phyloP scores from a whole-genome alignment of 1,140 invertebrate species.

The Chironomus tepperi region DNA sequence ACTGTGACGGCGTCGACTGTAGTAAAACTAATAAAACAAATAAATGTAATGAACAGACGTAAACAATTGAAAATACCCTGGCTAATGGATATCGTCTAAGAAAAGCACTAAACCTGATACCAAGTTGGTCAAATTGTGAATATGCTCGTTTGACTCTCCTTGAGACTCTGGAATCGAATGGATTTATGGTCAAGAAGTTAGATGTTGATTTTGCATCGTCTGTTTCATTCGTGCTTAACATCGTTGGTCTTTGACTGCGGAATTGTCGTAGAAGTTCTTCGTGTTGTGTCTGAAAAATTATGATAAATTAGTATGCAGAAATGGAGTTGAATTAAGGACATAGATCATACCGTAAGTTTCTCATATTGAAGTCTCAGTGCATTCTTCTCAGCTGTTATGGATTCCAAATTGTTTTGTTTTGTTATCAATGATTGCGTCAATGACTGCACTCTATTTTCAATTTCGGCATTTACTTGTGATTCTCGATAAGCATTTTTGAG shows the following conservation, averaged over 20 bases:
- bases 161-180: constrained; percentile 67
- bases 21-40: constrained; percentile 39
- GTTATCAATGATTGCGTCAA: constrained; percentile 71
- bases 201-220: constrained; percentile 59
- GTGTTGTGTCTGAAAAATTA: constrained; percentile 31
- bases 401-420: constrained; percentile 69
- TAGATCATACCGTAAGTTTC: constrained; percentile 38
- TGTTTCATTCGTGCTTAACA: constrained; percentile 53
- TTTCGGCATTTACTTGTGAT: constrained; percentile 41
- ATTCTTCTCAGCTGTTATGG: constrained; percentile 68
- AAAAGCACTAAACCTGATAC: constrained; percentile 69
- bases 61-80: constrained; percentile 66
- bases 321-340: too few species aligned
- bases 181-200: constrained; percentile 61
- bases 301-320: too few species aligned
- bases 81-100: constrained; percentile 71
- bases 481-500: constrained; percentile 32
- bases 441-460: constrained; percentile 57
- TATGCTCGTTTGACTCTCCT: constrained; percentile 72
- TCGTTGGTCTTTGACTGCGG: constrained; percentile 31
- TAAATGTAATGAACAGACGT: constrained; percentile 40
- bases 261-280: constrained; percentile 30
- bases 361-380: constrained; percentile 69
- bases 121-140: constrained; percentile 61
- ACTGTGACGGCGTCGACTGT: constrained; percentile 34